Evolutionary conservation across 2,888 invertebrate species (phyloP).

Genomic region (Luffia ferchaultella): DNA sequence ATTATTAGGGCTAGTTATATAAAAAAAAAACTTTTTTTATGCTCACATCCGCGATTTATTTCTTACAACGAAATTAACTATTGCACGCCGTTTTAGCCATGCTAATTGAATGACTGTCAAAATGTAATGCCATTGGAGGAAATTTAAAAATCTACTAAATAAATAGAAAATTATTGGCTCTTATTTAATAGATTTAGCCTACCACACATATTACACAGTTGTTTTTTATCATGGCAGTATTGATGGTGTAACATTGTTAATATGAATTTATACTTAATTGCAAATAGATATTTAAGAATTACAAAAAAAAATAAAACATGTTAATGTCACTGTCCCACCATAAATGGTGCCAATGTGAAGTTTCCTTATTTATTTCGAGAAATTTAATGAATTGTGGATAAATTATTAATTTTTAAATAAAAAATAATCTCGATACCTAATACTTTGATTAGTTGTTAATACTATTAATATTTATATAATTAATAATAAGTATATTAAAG

Average conservation of each 20-base stretch:
- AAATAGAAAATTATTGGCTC: not conserved
- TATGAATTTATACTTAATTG: not conserved
- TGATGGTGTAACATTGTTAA: not conserved
- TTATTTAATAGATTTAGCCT: too few species aligned
- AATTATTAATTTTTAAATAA: constrained; percentile 1
- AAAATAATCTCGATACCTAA: constrained; percentile 6
- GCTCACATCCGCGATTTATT: too few species aligned
- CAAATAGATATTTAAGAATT: not conserved
- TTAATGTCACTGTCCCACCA: constrained; percentile 1
- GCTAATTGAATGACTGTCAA: too few species aligned
- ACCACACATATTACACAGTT: too few species aligned
- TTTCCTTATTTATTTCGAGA: constrained; percentile 1
- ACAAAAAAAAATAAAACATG: not conserved
- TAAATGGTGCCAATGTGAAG: constrained; percentile 1
- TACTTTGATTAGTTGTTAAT: constrained; percentile 11
- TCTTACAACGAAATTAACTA: too few species aligned
- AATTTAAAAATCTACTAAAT: too few species aligned
- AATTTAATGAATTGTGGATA: constrained; percentile 3
- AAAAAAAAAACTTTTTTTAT: too few species aligned
- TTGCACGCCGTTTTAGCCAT: too few species aligned
- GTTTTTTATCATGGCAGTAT: too few species aligned
- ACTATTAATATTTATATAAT: constrained; percentile 4
- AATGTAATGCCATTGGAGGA: too few species aligned
- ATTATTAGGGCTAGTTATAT: too few species aligned
- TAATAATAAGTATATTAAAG: not conserved